These are phyloP conservation scores for Cepaea nemoralis DNA, from an alignment of 1,140 invertebrate genomes.

Conservation along the genomic window DNA sequence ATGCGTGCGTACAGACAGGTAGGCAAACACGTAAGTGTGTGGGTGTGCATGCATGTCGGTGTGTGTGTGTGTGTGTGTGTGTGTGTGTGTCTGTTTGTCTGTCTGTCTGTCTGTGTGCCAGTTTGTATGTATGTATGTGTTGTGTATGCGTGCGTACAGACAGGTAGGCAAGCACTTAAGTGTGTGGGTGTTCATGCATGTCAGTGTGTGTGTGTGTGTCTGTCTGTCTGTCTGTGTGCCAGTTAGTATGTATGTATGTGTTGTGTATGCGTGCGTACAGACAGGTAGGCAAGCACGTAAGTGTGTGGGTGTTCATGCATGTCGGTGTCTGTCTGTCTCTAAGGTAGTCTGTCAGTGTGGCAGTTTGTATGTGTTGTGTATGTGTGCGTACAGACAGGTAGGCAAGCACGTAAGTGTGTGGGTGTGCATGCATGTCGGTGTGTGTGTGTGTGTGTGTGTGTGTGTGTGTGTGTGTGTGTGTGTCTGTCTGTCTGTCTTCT, in stretches of 20 bases:
- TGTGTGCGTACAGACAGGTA: too few species aligned
- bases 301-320: constrained; percentile 34
- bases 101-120: background rate
- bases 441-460: too few species aligned
- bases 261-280: constrained; percentile 14
- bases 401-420: too few species aligned
- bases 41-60: background rate
- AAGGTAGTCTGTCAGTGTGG: too few species aligned
- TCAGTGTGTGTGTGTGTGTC: constrained; percentile 23
- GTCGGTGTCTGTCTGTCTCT: background rate
- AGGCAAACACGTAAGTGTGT: too few species aligned
- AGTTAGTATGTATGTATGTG: constrained; percentile 27
- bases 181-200: constrained; percentile 20
- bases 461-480: too few species aligned
- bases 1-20: too few species aligned
- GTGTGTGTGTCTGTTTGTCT: background rate
- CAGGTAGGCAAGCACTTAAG: background rate
- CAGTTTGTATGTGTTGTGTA: too few species aligned
- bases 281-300: background rate
- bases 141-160: background rate
- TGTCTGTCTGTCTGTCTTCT: too few species aligned
- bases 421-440: too few species aligned
- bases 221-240: constrained; percentile 31
- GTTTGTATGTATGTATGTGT: too few species aligned
- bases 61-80: constrained; percentile 1